Conservation (phyloP, 2,113 vertebrate genomes). For the Acinonyx jubatus region DNA sequence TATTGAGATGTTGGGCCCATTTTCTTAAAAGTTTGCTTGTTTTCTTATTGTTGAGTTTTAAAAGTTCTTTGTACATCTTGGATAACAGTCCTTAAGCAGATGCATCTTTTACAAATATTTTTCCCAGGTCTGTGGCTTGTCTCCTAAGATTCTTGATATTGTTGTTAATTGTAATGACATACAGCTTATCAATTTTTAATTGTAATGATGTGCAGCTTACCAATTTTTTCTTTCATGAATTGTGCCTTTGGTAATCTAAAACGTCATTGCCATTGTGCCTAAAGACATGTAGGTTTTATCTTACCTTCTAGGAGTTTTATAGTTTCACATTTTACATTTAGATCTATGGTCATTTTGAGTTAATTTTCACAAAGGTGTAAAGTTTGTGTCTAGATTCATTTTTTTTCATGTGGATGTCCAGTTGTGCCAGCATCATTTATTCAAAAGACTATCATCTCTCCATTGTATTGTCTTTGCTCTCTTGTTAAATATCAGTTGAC, state of each 20-base stretch:
- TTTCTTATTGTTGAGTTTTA: background rate
- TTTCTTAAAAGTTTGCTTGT: background rate
- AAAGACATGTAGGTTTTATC: background rate
- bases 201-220: background rate
- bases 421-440: background rate
- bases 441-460: background rate
- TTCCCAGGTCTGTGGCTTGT: background rate
- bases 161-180: background rate
- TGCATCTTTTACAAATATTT: background rate
- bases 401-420: background rate
- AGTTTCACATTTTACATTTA: background rate
- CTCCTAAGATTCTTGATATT: background rate
- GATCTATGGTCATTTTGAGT: background rate
- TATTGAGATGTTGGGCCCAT: background rate
- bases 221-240: background rate
- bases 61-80: background rate
- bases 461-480: background rate
- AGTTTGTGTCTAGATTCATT: background rate
- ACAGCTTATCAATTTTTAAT: background rate
- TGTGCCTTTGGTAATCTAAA: background rate
- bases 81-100: background rate
- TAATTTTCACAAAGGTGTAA: background rate
- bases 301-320: background rate
- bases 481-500: background rate
- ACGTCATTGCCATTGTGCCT: background rate